phyloP scores from a whole-genome alignment of 2,888 invertebrate species.

The Hedya salicella region DNA sequence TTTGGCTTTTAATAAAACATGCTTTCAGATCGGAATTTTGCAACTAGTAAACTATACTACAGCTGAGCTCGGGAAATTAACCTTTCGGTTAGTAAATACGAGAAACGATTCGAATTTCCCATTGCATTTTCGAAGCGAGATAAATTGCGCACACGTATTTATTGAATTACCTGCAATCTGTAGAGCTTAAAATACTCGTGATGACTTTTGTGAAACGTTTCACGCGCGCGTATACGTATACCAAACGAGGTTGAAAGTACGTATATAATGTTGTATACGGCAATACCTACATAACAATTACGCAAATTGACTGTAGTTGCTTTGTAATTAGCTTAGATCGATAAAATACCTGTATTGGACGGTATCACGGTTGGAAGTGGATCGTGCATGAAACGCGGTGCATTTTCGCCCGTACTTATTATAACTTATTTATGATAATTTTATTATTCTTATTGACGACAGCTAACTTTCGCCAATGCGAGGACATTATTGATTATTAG shows the following conservation, averaged over 20 bases:
- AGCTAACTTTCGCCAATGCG: not conserved
- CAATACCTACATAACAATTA: constrained; percentile 26
- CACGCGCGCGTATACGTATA: not conserved
- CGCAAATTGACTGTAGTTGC: constrained; percentile 35
- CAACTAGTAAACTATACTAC: constrained; percentile 12
- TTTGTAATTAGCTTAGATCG: constrained; percentile 36
- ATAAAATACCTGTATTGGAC: constrained; percentile 29
- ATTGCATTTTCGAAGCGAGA: constrained; percentile 16
- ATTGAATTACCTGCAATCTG: constrained; percentile 24
- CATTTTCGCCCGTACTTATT: not conserved
- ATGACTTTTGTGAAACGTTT: constrained; percentile 9
- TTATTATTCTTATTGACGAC: not conserved
- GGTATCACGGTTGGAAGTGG: constrained; percentile 1
- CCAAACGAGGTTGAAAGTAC: constrained; percentile 6
- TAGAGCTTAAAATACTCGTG: constrained; percentile 10
- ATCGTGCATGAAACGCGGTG: constrained; percentile 16
- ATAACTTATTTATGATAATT: constrained; percentile 4
- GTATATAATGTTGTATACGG: constrained; percentile 3
- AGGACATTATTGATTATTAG: too few species aligned
- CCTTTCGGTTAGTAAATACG: constrained; percentile 19
- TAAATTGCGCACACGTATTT: constrained; percentile 21
- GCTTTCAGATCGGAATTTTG: constrained; percentile 3
- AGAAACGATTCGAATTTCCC: constrained; percentile 16
- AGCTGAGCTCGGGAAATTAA: constrained; percentile 17
- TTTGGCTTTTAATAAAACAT: constrained; percentile 20